These are phyloP conservation scores for Oophaga sylvatica DNA, from an alignment of 2,797 vertebrate genomes.

Conservation along the genomic window DNA sequence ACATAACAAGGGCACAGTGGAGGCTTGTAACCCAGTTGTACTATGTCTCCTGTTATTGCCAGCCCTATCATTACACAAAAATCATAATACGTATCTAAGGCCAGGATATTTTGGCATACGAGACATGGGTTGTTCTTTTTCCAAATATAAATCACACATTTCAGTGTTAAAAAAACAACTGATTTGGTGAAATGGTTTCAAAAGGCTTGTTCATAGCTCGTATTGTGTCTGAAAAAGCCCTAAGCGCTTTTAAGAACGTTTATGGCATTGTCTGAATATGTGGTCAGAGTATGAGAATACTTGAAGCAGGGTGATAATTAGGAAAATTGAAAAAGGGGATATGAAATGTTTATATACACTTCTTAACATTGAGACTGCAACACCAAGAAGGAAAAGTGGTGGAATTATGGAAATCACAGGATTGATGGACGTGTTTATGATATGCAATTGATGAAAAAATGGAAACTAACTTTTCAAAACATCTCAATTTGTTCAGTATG, in stretches of 20 bases:
- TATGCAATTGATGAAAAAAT: too few relatives aligned
- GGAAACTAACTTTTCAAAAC: too few relatives aligned
- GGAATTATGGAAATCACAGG: too few relatives aligned
- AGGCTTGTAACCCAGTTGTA: slow-evolving; percentile 44
- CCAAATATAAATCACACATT: slow-evolving; percentile 59
- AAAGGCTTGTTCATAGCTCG: slow-evolving; percentile 43
- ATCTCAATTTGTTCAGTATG: too few relatives aligned
- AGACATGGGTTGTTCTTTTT: slow-evolving; percentile 48
- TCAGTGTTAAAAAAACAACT: slow-evolving; percentile 40
- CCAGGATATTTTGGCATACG: slow-evolving; percentile 39
- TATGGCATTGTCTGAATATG: slow-evolving; percentile 51
- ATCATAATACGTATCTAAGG: slow-evolving; percentile 27
- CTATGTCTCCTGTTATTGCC: slow-evolving; percentile 30
- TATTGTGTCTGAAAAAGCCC: slow-evolving; percentile 54
- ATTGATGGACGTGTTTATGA: too few relatives aligned
- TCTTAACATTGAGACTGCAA: too few relatives aligned
- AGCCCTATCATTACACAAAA: slow-evolving; percentile 40
- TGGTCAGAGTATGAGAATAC: slow-evolving; percentile 18
- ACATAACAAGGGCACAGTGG: slow-evolving; percentile 22
- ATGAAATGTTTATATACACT: background rate
- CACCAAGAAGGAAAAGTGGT: too few relatives aligned
- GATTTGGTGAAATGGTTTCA: slow-evolving; percentile 49
- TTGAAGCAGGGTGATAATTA: background rate
- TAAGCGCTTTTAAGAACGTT: slow-evolving; percentile 31
- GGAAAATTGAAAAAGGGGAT: slow-evolving; percentile 32